Base-by-base conservation (phyloP, 92 coral and sea anemone genomes). In the Parazoanthus darwini region DNA sequence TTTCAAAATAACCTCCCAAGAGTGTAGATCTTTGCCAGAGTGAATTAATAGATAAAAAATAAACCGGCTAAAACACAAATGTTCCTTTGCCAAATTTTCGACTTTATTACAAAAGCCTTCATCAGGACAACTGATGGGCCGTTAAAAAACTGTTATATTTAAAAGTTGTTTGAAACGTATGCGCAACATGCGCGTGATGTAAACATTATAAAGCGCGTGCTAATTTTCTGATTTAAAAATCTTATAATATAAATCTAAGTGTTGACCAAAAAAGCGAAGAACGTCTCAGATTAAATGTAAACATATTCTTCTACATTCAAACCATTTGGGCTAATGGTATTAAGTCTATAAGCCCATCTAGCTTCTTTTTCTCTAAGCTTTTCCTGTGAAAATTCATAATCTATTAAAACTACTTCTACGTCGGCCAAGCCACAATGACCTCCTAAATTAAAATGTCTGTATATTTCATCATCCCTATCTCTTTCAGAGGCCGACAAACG, bases 111-210 rank as follows among this genome's bases (percentile, higher is more conserved):
- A 74, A 74, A 74, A 74, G 78, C 78, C 78, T 74, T 74, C 78
- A 74, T 74, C 78, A 74, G 78, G 78, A 74, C 78, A 29, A 74
- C 43, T 74, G 78, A 29, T 26, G 39, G 78, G 78, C 78, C 43
- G 78, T 74, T 74, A 74, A 74, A 74, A 74, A 26, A 26, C 39
- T 74, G 56, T 50, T 29, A 26, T 74, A 74, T 15, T 8, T 74
- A 74, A 74, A 74, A 26, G 78, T 74, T 73, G 78, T 73, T 73
- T 73, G 78, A 73, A 73, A 74, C 78, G 78, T 74, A 74, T 74
- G 78, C 78, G 78, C 78, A 74, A 74, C 78, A 74, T 74, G 78
- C 43, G 37, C 78, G 78, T 73, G 78, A 73, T 73, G 78, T 73
- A 73, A 73, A 73, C 39, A 73, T 73, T 73, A 73, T 73, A 73